Conservation (phyloP, 37 sponge, comb jelly and placozoan species). For the Chondrilla cf. caribensis region DNA sequence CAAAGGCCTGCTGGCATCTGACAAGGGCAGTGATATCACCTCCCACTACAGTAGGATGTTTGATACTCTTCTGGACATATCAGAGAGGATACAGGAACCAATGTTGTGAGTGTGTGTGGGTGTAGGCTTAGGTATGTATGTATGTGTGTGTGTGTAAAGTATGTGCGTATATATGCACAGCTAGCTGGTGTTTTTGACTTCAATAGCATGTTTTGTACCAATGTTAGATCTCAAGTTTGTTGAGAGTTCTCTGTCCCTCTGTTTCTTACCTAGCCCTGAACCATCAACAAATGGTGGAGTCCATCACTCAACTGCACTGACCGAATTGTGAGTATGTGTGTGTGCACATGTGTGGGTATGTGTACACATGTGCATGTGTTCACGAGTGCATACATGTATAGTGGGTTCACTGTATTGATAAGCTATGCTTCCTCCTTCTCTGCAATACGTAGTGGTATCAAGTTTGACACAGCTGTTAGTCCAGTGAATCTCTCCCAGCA, state of each 20-base stretch:
- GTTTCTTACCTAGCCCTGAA: too few species aligned
- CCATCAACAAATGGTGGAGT: too few species aligned
- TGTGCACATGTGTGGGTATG: background rate
- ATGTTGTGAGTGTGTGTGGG: background rate
- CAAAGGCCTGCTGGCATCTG: conserved; percentile 39
- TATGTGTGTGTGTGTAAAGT: background rate
- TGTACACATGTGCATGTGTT: background rate
- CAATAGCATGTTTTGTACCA: too few species aligned
- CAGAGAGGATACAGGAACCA: background rate
- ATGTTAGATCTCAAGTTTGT: too few species aligned
- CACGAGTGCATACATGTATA: background rate
- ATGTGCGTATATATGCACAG: too few species aligned
- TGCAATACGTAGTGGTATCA: conserved; percentile 66
- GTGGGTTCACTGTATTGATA: too few species aligned
- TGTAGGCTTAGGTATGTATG: conserved; percentile 19
- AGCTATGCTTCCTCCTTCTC: too few species aligned
- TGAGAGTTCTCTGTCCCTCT: too few species aligned
- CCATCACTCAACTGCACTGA: too few species aligned
- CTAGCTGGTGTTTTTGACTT: too few species aligned
- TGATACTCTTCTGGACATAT: conserved; percentile 1
- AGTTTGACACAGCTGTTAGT: conserved; percentile 33
- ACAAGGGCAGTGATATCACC: conserved; percentile 40
- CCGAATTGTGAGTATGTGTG: background rate
- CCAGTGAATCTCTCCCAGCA: conserved; percentile 57
- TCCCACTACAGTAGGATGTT: conserved; percentile 14